Percentiles rank a stretch among this genome's conserved stretches.
Conservation (phyloP, 2,888 invertebrate genomes). For the Rugalucina vietnamica region DNA sequence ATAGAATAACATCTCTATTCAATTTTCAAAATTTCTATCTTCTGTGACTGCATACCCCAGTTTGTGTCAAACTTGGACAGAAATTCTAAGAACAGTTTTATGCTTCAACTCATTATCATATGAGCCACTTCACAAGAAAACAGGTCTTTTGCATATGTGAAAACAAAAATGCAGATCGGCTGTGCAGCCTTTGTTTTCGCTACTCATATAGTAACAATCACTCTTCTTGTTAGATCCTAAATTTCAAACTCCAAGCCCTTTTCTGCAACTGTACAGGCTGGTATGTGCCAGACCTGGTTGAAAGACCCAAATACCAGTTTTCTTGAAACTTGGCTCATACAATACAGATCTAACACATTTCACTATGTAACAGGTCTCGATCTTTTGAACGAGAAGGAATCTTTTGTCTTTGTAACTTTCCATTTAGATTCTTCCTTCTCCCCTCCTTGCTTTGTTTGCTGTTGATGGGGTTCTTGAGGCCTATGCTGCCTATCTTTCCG, state of each 20-base stretch:
- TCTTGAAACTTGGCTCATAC: background rate
- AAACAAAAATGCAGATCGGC: too few species aligned
- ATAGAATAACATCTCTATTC: too few species aligned
- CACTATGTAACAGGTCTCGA: slow-evolving; percentile 1
- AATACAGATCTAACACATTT: background rate
- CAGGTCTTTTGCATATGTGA: too few species aligned
- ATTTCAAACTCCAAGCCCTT: background rate
- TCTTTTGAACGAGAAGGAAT: slow-evolving; percentile 57
- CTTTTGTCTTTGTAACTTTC: slow-evolving; percentile 44
- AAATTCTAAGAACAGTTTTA: too few species aligned
- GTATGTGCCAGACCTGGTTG: background rate
- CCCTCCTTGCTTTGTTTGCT: background rate
- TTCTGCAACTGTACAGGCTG: background rate
- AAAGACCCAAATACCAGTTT: background rate
- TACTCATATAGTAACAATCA: background rate
- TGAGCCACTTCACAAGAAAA: too few species aligned
- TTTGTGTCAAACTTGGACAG: too few species aligned
- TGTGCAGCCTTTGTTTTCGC: too few species aligned
- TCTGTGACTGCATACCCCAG: too few species aligned
- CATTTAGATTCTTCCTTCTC: slow-evolving; percentile 36
- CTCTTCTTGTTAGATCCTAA: background rate
- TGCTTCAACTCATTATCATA: too few species aligned
- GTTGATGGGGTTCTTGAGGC: background rate
- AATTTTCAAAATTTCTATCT: too few species aligned
- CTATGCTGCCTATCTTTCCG: slow-evolving; percentile 33